Conservation (phyloP, 2,888 invertebrate genomes). For the Hartigia nigra region DNA sequence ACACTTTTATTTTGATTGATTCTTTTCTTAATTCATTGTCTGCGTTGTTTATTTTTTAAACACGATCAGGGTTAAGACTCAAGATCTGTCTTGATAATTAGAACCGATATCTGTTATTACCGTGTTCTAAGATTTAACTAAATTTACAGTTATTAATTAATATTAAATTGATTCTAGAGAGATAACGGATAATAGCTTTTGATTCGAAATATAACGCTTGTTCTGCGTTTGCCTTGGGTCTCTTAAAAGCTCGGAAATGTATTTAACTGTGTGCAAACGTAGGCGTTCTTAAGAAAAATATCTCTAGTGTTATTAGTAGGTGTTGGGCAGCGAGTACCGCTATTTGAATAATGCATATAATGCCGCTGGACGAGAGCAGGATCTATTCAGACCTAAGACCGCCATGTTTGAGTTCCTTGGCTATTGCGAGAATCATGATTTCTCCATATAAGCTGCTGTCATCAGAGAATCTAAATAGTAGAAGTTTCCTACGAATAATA, state of each 20-base stretch:
- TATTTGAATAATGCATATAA: conserved; percentile 41
- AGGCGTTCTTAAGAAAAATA: conserved; percentile 27
- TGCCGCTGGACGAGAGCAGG: conserved; percentile 24
- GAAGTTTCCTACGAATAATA: neutral
- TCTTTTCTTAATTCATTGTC: too few relatives aligned
- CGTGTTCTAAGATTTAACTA: too few relatives aligned
- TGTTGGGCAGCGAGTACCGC: conserved; percentile 35
- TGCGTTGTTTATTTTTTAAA: too few relatives aligned
- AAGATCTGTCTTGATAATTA: too few relatives aligned
- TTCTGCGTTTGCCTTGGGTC: neutral
- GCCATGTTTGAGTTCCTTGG: neutral
- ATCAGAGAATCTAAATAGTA: neutral
- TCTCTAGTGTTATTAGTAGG: conserved; percentile 34
- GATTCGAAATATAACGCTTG: neutral
- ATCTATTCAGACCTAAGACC: conserved; percentile 27
- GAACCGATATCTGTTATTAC: too few relatives aligned
- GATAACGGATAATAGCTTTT: neutral
- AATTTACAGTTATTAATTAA: too few relatives aligned
- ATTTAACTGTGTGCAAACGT: conserved; percentile 25
- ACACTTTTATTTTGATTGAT: too few relatives aligned
- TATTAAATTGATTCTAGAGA: too few relatives aligned
- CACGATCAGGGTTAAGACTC: too few relatives aligned
- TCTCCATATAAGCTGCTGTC: neutral
- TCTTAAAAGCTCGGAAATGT: neutral
- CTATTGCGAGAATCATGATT: neutral